A percentile compares a stretch with the other conserved stretches of the same genome.
These are phyloP conservation scores for Alouatta palliata DNA, from an alignment of 2,113 vertebrate species.

Conservation along the genomic window DNA sequence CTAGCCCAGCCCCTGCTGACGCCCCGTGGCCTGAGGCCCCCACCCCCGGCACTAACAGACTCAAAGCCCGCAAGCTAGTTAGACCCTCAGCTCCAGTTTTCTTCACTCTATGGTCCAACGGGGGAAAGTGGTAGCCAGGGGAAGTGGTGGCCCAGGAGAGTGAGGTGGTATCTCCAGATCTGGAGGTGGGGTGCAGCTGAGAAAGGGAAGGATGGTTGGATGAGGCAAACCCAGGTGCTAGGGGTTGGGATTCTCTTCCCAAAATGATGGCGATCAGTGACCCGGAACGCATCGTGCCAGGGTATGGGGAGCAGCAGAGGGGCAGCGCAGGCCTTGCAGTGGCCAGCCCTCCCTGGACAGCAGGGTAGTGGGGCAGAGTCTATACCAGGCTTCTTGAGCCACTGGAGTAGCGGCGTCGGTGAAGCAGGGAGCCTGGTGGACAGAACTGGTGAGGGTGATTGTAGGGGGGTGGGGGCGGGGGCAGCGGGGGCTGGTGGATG, in stretches of 20 bases:
- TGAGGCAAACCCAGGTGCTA: not conserved
- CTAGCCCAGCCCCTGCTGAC: not conserved
- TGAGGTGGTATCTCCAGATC: not conserved
- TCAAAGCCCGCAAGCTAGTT: not conserved
- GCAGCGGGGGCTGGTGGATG: constrained; percentile 93
- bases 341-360: not conserved
- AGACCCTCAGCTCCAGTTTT: not conserved
- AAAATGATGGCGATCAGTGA: not conserved
- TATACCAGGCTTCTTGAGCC: constrained; percentile 97
- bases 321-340: not conserved
- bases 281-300: not conserved
- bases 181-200: not conserved
- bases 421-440: constrained; percentile 94
- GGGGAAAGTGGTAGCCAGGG: not conserved
- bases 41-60: not conserved
- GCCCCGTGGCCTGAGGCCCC: not conserved
- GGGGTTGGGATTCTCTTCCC: constrained; percentile 3
- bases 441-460: constrained; percentile 98
- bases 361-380: constrained; percentile 43
- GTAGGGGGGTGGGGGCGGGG: constrained; percentile 96
- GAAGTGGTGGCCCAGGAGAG: not conserved
- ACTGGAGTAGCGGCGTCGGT: constrained; percentile 94
- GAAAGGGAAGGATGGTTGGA: not conserved
- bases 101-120: not conserved
- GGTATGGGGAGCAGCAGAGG: not conserved